Conservation (phyloP, 2,888 invertebrate genomes). For the Aphodius sticticus region DNA sequence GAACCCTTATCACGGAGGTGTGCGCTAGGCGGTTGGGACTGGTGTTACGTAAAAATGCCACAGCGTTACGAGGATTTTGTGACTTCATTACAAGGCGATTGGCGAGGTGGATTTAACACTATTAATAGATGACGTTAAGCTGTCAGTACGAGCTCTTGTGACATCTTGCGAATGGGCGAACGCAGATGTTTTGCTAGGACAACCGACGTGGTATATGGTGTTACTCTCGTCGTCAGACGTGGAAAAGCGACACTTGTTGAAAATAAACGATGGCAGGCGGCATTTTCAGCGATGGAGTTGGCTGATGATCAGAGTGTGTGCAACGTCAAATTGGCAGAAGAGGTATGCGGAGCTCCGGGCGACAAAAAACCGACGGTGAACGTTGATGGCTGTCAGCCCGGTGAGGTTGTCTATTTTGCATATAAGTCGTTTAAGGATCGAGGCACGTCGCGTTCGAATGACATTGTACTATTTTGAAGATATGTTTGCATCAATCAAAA, state of each 20-base stretch:
- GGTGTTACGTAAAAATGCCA: not conserved
- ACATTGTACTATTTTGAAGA: too few species aligned
- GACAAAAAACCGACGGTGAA: too few species aligned
- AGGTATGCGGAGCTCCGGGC: not conserved
- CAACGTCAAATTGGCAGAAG: constrained; percentile 12
- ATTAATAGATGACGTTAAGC: constrained; percentile 24
- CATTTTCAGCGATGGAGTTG: constrained; percentile 14
- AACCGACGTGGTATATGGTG: constrained; percentile 26
- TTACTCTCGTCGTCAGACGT: constrained; percentile 18
- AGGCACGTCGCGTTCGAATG: too few species aligned
- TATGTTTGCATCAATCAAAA: too few species aligned
- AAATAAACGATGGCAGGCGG: constrained; percentile 17
- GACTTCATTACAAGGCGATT: constrained; percentile 4
- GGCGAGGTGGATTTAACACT: constrained; percentile 14
- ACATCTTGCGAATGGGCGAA: constrained; percentile 23
- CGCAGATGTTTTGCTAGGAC: constrained; percentile 31
- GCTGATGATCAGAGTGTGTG: too few species aligned
- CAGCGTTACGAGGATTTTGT: constrained; percentile 28
- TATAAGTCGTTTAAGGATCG: too few species aligned
- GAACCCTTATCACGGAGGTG: constrained; percentile 27
- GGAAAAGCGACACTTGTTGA: constrained; percentile 34
- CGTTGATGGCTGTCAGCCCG: too few species aligned
- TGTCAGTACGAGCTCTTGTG: constrained; percentile 29
- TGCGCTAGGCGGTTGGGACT: constrained; percentile 29
- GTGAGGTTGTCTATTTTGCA: too few species aligned